A percentile compares a stretch with the other conserved stretches of the same genome.
Evolutionary conservation across 2,888 invertebrate species (phyloP).

Genomic region (Margaritifera margaritifera): DNA sequence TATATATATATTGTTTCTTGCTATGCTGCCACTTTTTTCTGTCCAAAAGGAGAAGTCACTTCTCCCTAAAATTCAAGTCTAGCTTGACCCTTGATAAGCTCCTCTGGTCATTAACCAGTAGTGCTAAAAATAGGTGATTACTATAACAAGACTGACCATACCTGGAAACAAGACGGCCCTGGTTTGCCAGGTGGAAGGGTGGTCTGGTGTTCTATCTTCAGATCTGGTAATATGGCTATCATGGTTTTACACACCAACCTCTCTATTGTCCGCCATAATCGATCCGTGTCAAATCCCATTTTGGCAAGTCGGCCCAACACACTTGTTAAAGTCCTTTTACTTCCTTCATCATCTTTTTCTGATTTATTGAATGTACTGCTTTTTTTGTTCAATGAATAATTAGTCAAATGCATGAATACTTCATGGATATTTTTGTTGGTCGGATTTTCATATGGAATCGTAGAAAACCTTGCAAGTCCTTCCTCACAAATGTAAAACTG

Average conservation of each 20-base stretch:
- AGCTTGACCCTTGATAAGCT: too few relatives aligned
- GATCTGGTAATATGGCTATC: conserved; percentile 74
- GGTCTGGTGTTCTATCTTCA: conserved; percentile 70
- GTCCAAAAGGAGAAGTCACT: too few relatives aligned
- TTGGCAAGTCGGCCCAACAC: conserved; percentile 69
- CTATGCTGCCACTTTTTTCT: too few relatives aligned
- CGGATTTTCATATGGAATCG: conserved; percentile 73
- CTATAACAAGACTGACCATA: conserved; percentile 32
- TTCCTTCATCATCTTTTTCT: conserved; percentile 71
- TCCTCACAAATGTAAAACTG: conserved; percentile 72
- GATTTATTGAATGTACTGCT: conserved; percentile 72
- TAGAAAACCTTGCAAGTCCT: conserved; percentile 75
- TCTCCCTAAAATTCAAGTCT: too few relatives aligned
- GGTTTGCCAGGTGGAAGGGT: conserved; percentile 69
- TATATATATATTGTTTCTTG: too few relatives aligned
- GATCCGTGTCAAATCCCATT: conserved; percentile 69
- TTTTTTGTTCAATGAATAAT: conserved; percentile 75
- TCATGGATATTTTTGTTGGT: conserved; percentile 73
- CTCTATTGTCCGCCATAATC: conserved; percentile 73
- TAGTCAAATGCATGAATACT: conserved; percentile 75
- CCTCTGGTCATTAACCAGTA: too few relatives aligned
- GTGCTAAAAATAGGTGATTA: too few relatives aligned
- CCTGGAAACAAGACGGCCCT: conserved; percentile 75
- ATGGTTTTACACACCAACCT: conserved; percentile 74
- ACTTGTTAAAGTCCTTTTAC: conserved; percentile 74